Conservation (phyloP, 2,888 invertebrate genomes). For the Cyclophora albipunctata region DNA sequence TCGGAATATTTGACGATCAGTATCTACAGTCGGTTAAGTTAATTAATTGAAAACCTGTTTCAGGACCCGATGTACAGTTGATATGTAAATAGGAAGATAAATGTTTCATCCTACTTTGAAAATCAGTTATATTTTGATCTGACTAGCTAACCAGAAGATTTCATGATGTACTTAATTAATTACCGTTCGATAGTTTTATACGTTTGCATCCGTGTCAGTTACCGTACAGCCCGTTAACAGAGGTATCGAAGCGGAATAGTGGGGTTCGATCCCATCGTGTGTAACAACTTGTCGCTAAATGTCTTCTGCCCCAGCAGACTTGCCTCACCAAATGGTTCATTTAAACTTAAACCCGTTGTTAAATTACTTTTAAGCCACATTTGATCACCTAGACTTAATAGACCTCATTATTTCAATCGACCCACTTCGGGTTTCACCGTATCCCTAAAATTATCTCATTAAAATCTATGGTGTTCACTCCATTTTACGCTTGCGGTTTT, state of each 20-base stretch:
- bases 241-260: conserved; percentile 28
- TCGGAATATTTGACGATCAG: neutral
- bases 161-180: neutral
- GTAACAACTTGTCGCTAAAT: conserved; percentile 3
- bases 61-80: no score
- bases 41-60: no score
- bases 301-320: neutral
- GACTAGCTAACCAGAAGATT: no score
- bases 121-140: no score
- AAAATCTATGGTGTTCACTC: no score
- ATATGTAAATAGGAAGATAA: no score
- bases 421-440: no score
- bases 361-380: neutral
- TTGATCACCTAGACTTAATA: neutral
- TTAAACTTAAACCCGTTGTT: neutral
- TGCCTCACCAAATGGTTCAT: neutral
- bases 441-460: no score
- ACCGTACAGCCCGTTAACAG: conserved; percentile 19
- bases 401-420: neutral
- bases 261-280: conserved; percentile 24
- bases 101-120: no score
- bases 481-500: no score
- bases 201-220: neutral
- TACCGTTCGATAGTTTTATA: neutral
- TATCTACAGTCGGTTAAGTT: no score